Evolutionary conservation across 2,888 invertebrate species (phyloP).

Genomic region (Hirtodrosophila alboralis): DNA sequence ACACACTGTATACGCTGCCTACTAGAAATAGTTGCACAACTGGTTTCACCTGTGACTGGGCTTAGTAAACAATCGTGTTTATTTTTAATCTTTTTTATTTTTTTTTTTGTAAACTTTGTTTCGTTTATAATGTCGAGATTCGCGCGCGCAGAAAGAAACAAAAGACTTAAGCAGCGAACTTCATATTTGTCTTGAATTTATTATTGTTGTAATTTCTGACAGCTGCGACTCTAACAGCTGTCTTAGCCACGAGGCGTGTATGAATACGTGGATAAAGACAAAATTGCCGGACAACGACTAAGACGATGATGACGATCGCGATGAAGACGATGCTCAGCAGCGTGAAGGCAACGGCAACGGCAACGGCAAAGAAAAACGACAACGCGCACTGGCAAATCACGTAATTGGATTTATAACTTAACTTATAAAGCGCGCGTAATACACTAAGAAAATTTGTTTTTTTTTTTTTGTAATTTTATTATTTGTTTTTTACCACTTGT

Average conservation of each 20-base stretch:
- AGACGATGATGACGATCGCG: constrained; percentile 1
- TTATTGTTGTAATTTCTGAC: constrained; percentile 23
- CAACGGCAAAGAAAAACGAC: constrained; percentile 16
- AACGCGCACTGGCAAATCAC: constrained; percentile 54
- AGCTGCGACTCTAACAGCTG: constrained; percentile 53
- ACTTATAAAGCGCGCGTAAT: constrained; percentile 37
- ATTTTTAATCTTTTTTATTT: constrained; percentile 49
- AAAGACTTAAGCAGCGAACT: constrained; percentile 70
- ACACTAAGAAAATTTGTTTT: constrained; percentile 14
- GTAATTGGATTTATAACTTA: constrained; percentile 62
- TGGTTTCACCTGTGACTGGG: constrained; percentile 53
- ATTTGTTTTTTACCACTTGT: constrained; percentile 21
- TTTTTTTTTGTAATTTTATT: constrained; percentile 12
- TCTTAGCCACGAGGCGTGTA: constrained; percentile 34
- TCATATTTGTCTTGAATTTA: constrained; percentile 33
- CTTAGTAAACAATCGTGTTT: constrained; percentile 66
- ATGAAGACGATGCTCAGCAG: constrained; percentile 28
- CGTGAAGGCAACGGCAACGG: constrained; percentile 32
- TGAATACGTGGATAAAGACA: constrained; percentile 5
- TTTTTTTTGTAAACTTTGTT: constrained; percentile 45
- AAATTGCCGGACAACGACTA: constrained; percentile 1
- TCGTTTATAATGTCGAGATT: constrained; percentile 48
- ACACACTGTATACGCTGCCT: constrained; percentile 33
- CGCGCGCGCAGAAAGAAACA: constrained; percentile 57
- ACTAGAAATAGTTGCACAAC: constrained; percentile 69